Evolutionary conservation across 2,113 vertebrate genomes (phyloP).

Genomic region (Numida meleagris): DNA sequence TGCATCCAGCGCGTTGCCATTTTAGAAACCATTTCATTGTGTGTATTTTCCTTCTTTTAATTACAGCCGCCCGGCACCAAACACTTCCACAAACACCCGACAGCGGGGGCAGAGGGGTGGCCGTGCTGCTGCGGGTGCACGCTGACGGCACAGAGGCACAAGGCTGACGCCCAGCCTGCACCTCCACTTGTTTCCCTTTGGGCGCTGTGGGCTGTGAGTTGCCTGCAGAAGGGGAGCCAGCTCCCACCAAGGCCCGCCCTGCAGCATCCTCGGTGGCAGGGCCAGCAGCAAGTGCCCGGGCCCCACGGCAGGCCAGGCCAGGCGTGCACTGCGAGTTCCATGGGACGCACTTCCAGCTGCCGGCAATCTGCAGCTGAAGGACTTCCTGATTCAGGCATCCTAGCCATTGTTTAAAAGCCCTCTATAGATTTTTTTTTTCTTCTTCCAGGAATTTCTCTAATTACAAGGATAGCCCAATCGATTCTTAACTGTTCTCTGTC

Average conservation of each 20-base stretch:
- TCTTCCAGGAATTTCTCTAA: slow-evolving; percentile 38
- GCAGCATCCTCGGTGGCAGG: neutral
- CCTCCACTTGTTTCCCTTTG: neutral
- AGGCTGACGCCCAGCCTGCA: neutral
- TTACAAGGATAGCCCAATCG: neutral
- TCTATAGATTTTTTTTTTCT: neutral
- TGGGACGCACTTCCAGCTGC: neutral
- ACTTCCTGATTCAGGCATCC: slow-evolving; percentile 3
- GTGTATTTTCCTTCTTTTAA: slow-evolving; percentile 68
- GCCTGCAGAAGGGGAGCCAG: neutral
- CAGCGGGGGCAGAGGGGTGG: too few relatives aligned
- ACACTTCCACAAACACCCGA: slow-evolving; percentile 20
- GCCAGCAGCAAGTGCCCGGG: neutral
- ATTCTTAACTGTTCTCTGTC: neutral
- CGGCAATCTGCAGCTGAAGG: neutral
- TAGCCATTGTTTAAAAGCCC: slow-evolving; percentile 6
- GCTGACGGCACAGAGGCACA: too few relatives aligned
- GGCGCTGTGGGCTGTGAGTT: accelerated
- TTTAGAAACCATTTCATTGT: slow-evolving; percentile 58
- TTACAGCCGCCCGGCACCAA: slow-evolving; percentile 38
- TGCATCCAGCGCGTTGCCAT: neutral
- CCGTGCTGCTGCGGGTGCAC: too few relatives aligned
- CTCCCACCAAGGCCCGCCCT: neutral
- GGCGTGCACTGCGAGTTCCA: neutral
- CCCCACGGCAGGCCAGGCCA: neutral